Percentiles rank a stretch among this genome's conserved stretches.
These are phyloP conservation scores for Apamea sordens DNA, from an alignment of 2,888 invertebrate species.

Conservation along the genomic window DNA sequence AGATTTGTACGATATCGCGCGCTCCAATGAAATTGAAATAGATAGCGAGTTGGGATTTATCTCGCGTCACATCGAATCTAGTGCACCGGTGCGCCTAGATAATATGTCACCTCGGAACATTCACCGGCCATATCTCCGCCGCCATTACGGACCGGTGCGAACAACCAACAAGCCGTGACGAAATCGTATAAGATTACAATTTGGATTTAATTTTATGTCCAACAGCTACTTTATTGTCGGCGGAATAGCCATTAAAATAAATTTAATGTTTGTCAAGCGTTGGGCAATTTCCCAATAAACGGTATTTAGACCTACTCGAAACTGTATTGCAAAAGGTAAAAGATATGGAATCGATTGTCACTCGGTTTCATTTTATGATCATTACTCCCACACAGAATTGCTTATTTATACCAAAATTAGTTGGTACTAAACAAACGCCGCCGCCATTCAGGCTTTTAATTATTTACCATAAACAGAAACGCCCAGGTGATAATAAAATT, in stretches of 20 bases:
- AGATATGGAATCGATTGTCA: slow-evolving; percentile 42
- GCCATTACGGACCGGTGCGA: slow-evolving; percentile 69
- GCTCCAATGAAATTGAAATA: slow-evolving; percentile 87
- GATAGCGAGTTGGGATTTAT: slow-evolving; percentile 84
- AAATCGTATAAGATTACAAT: slow-evolving; percentile 70
- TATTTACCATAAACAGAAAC: slow-evolving; percentile 69
- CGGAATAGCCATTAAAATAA: slow-evolving; percentile 63
- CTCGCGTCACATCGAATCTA: slow-evolving; percentile 86
- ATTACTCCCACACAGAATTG: slow-evolving; percentile 63
- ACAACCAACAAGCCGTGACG: slow-evolving; percentile 70
- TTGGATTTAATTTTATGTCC: slow-evolving; percentile 67
- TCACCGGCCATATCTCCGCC: slow-evolving; percentile 73
- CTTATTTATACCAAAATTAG: slow-evolving; percentile 68
- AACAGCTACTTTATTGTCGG: slow-evolving; percentile 62
- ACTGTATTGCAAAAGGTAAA: slow-evolving; percentile 41
- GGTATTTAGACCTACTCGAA: slow-evolving; percentile 60
- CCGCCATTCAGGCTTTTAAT: slow-evolving; percentile 64
- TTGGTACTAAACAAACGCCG: slow-evolving; percentile 63
- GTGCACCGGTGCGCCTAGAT: slow-evolving; percentile 84
- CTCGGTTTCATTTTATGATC: slow-evolving; percentile 54
- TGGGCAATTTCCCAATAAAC: slow-evolving; percentile 64
- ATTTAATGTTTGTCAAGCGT: slow-evolving; percentile 63
- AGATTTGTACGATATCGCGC: slow-evolving; percentile 87
- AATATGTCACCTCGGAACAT: slow-evolving; percentile 80
- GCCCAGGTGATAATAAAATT: slow-evolving; percentile 65